These are phyloP conservation scores for Clavelina lepadiformis DNA, from an alignment of 23 tunicate species.

Conservation along the genomic window DNA sequence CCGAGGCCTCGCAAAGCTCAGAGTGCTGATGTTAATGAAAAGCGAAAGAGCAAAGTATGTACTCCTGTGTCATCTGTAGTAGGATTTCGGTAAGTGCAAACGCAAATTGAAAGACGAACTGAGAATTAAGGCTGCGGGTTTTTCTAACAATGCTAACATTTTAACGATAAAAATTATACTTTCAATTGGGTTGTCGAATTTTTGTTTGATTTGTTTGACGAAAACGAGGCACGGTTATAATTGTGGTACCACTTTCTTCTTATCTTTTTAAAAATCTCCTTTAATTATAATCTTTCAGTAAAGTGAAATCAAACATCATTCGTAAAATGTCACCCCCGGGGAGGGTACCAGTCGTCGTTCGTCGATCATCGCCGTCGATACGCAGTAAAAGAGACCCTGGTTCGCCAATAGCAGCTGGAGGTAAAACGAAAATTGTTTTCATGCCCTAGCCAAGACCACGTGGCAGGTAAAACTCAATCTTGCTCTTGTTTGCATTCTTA, in stretches of 20 bases:
- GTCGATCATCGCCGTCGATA: slow-evolving; percentile 55
- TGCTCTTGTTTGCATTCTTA: neutral
- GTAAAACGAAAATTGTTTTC: no score
- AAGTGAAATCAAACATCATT: neutral
- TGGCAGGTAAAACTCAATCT: neutral
- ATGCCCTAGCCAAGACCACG: neutral
- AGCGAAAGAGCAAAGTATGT: slow-evolving; percentile 12
- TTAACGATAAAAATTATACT: no score
- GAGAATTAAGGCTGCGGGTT: no score
- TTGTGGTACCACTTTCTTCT: no score
- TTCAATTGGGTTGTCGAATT: no score
- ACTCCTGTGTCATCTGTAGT: slow-evolving; percentile 23
- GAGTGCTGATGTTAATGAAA: slow-evolving; percentile 1
- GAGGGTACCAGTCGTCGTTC: slow-evolving; percentile 33
- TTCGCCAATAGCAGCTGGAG: slow-evolving; percentile 33
- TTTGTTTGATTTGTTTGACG: no score
- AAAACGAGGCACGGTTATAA: no score
- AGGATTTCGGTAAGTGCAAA: slow-evolving; percentile 23
- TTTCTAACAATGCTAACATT: no score
- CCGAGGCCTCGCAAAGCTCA: slow-evolving; percentile 30
- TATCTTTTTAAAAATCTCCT: neutral
- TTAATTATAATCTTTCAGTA: neutral
- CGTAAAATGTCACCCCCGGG: slow-evolving; percentile 70
- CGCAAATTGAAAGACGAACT: no score
- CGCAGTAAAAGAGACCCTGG: slow-evolving; percentile 45